Evolutionary conservation across 1,140 invertebrate genomes (phyloP).

Genomic region (Euwallacea fornicatus): DNA sequence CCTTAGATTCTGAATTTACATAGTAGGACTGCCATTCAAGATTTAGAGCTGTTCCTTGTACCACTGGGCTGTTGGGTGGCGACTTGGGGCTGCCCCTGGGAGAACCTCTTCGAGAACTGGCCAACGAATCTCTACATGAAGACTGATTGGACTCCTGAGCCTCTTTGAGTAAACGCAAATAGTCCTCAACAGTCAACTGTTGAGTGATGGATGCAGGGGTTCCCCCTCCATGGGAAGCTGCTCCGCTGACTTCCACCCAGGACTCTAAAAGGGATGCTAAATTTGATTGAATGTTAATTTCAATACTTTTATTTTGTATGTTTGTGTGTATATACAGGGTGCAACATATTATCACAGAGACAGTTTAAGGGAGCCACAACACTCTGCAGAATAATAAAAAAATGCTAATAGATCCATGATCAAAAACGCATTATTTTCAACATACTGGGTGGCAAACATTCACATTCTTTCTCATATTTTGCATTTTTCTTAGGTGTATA

Average conservation of each 20-base stretch:
- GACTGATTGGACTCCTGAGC: conserved; percentile 88
- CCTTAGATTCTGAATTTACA: conserved; percentile 52
- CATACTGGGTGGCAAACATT: too few species aligned
- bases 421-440: too few species aligned
- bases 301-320: not conserved
- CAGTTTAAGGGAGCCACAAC: too few species aligned
- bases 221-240: conserved; percentile 59
- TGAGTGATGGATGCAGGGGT: conserved; percentile 67
- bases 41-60: conserved; percentile 48
- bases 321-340: too few species aligned
- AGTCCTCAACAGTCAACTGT: conserved; percentile 73
- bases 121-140: conserved; percentile 77
- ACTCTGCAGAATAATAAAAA: too few species aligned
- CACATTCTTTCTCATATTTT: too few species aligned
- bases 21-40: conserved; percentile 55
- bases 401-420: too few species aligned
- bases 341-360: too few species aligned
- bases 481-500: too few species aligned
- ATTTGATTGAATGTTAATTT: conserved; percentile 5
- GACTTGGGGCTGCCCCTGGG: conserved; percentile 75
- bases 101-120: conserved; percentile 71
- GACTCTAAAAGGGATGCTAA: conserved; percentile 66
- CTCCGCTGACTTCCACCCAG: conserved; percentile 77
- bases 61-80: conserved; percentile 82
- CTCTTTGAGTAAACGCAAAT: conserved; percentile 78